These are phyloP conservation scores for Procambarus clarkii DNA, from an alignment of 1,140 invertebrate genomes.

Conservation along the genomic window DNA sequence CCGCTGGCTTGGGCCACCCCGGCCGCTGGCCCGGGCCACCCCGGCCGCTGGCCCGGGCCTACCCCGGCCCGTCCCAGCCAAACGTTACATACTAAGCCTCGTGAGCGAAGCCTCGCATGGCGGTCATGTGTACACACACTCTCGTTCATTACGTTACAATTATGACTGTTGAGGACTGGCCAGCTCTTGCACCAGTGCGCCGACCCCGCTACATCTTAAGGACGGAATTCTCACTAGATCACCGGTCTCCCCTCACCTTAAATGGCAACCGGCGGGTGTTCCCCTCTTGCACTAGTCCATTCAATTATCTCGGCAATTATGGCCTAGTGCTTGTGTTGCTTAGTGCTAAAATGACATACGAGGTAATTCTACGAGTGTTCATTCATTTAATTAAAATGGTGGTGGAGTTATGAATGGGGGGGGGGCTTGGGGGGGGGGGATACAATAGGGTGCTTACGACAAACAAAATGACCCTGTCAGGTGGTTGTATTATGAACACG, in stretches of 20 bases:
- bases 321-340: slow-evolving; percentile 62
- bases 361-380: slow-evolving; percentile 62
- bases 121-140: slow-evolving; percentile 31
- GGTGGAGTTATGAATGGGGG: slow-evolving; percentile 24
- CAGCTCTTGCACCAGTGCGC: background rate
- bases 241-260: background rate
- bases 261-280: background rate
- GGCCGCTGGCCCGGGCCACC: no score
- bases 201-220: background rate
- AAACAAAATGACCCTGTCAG: background rate
- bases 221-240: background rate
- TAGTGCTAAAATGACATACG: slow-evolving; percentile 65
- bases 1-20: no score
- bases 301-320: slow-evolving; percentile 67
- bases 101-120: slow-evolving; percentile 32
- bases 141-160: slow-evolving; percentile 56
- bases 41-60: no score
- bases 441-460: slow-evolving; percentile 2
- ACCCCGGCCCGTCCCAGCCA: no score
- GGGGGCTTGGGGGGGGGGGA: background rate
- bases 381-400: slow-evolving; percentile 56
- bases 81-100: no score
- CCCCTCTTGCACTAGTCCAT: slow-evolving; percentile 26
- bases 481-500: no score
- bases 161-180: background rate